These are phyloP conservation scores for Amblyopsis rosae DNA, from an alignment of 2,113 vertebrate genomes.

Conservation along the genomic window DNA sequence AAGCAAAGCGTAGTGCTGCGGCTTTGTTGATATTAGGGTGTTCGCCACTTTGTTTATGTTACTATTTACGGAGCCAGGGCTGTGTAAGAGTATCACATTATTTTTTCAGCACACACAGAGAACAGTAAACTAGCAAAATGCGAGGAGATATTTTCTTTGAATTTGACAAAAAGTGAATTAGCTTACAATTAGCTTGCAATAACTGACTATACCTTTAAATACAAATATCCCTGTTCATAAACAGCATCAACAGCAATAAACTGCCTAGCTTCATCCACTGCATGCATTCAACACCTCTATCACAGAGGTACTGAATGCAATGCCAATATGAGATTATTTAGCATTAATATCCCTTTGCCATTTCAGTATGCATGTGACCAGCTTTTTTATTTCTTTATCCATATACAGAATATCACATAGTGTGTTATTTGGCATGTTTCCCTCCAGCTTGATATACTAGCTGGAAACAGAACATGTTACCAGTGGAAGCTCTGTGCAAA, in stretches of 20 bases:
- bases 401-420: slow-evolving; percentile 12
- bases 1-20: too few species aligned
- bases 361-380: slow-evolving; percentile 22
- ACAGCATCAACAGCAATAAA: slow-evolving; percentile 50
- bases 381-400: slow-evolving; percentile 21
- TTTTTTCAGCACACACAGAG: too few species aligned
- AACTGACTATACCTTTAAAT: slow-evolving; percentile 9
- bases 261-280: slow-evolving; percentile 45
- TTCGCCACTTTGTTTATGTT: too few species aligned
- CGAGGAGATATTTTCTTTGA: too few species aligned
- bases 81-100: too few species aligned
- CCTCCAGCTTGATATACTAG: slow-evolving; percentile 19
- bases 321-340: slow-evolving; percentile 49
- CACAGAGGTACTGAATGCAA: slow-evolving; percentile 35
- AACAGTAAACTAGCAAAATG: too few species aligned
- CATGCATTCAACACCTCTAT: slow-evolving; percentile 1
- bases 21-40: too few species aligned
- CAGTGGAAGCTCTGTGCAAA: slow-evolving; percentile 27
- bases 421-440: slow-evolving; percentile 44
- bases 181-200: too few species aligned
- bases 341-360: slow-evolving; percentile 42
- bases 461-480: slow-evolving; percentile 50
- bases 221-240: slow-evolving; percentile 40
- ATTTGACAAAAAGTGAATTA: too few species aligned
- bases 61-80: too few species aligned